Evolutionary conservation across 1,140 invertebrate species (phyloP).

Genomic region (Heliconius himera): DNA sequence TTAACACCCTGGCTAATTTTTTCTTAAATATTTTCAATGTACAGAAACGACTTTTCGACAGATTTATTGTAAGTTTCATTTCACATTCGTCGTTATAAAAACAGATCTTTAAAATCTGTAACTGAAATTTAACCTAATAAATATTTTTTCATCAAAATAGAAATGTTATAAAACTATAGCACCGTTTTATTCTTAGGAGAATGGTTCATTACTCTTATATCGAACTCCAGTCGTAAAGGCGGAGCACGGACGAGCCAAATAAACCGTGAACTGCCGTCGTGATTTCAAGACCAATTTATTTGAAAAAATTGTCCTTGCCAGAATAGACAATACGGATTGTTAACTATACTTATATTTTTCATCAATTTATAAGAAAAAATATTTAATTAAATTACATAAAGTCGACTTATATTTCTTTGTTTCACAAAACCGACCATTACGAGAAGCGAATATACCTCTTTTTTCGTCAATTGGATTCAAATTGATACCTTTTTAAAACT

Average conservation of each 20-base stretch:
- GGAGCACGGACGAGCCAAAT: not conserved
- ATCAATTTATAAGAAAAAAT: not conserved
- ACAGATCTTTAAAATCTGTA: not conserved
- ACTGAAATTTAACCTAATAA: not conserved
- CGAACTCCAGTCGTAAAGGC: not conserved
- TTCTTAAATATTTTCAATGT: too few species aligned
- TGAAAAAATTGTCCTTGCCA: not conserved
- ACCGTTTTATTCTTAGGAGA: not conserved
- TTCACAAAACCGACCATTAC: too few species aligned
- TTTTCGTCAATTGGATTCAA: too few species aligned
- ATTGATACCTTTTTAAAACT: too few species aligned
- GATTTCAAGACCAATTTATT: constrained; percentile 11
- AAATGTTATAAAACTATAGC: not conserved
- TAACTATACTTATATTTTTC: not conserved
- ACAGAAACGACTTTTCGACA: too few species aligned
- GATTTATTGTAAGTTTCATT: too few species aligned
- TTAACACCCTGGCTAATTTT: too few species aligned
- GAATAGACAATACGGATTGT: not conserved
- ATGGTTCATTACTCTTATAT: constrained; percentile 6
- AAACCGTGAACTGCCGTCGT: not conserved
- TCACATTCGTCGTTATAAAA: not conserved
- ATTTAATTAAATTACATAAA: too few species aligned
- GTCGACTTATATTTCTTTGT: too few species aligned
- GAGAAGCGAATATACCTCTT: too few species aligned
- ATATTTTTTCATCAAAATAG: not conserved